These are phyloP conservation scores for Teleogryllus occipitalis DNA, from an alignment of 1,140 invertebrate genomes.

Conservation along the genomic window DNA sequence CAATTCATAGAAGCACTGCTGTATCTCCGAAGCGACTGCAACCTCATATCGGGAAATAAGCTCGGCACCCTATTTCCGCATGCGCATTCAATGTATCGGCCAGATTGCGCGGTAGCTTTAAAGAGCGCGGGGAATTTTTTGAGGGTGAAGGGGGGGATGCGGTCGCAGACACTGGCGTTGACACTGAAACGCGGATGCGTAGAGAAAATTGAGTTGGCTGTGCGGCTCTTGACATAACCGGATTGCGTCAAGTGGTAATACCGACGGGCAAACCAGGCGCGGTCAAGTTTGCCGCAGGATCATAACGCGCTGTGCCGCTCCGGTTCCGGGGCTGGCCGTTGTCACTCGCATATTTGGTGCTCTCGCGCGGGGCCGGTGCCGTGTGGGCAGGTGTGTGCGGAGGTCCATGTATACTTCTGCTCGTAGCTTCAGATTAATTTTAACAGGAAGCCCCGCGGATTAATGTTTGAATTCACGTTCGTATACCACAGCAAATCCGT, in stretches of 20 bases:
- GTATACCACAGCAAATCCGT: not conserved
- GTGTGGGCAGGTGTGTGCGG: not conserved
- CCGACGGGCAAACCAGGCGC: not conserved
- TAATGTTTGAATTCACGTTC: not conserved
- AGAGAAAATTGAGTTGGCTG: not conserved
- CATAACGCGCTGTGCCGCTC: too few species aligned
- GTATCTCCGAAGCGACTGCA: not conserved
- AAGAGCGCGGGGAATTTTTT: not conserved
- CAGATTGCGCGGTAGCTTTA: not conserved
- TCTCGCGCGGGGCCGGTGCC: too few species aligned
- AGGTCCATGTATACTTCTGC: not conserved
- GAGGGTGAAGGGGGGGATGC: too few species aligned
- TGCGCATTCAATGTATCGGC: not conserved
- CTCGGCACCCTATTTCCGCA: not conserved
- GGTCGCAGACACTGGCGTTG: not conserved
- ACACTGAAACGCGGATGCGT: not conserved
- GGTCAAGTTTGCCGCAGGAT: not conserved
- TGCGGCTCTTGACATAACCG: not conserved
- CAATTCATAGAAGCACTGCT: not conserved
- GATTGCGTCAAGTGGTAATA: not conserved
- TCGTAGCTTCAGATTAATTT: constrained; percentile 1
- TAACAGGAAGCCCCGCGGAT: not conserved
- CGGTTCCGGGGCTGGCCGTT: too few species aligned
- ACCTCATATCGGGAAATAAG: not conserved
- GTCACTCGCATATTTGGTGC: too few species aligned